Percentiles rank a stretch among this genome's conserved stretches.
These are phyloP conservation scores for Andrena cerasifolii DNA, from an alignment of 1,140 invertebrate genomes.

Conservation along the genomic window DNA sequence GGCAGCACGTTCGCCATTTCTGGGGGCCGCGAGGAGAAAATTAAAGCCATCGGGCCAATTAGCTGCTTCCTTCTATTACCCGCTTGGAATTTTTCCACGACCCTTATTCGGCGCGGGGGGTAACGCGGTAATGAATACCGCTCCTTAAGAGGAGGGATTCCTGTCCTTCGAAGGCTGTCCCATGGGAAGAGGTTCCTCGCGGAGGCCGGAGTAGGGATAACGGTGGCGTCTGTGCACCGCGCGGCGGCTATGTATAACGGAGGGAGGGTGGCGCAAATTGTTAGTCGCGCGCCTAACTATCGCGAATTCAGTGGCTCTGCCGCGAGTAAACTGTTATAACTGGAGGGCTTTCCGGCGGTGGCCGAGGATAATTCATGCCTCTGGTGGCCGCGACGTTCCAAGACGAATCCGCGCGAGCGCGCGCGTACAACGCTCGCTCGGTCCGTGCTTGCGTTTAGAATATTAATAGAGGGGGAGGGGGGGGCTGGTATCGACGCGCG, in stretches of 20 bases:
- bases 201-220: neutral
- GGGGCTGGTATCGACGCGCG: conserved; percentile 19
- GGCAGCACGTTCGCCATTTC: too few species aligned
- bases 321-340: conserved; percentile 48
- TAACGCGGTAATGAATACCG: neutral
- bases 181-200: neutral
- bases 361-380: conserved; percentile 9
- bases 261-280: conserved; percentile 16
- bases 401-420: conserved; percentile 29
- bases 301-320: conserved; percentile 18
- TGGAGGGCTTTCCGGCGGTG: conserved; percentile 41
- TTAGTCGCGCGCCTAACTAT: conserved; percentile 5
- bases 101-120: neutral
- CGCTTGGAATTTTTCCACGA: neutral
- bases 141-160: neutral
- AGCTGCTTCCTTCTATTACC: neutral
- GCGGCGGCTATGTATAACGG: neutral
- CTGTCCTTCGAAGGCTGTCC: neutral
- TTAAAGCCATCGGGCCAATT: too few species aligned
- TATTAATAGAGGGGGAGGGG: too few species aligned
- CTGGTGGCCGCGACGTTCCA: conserved; percentile 7
- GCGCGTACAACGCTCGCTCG: conserved; percentile 5
- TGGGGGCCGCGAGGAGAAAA: too few species aligned
- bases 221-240: neutral
- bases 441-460: conserved; percentile 27